Percentiles rank a stretch among this genome's conserved stretches.
phyloP scores from a whole-genome alignment of 2,113 vertebrate species.

The Eleginops maclovinus region DNA sequence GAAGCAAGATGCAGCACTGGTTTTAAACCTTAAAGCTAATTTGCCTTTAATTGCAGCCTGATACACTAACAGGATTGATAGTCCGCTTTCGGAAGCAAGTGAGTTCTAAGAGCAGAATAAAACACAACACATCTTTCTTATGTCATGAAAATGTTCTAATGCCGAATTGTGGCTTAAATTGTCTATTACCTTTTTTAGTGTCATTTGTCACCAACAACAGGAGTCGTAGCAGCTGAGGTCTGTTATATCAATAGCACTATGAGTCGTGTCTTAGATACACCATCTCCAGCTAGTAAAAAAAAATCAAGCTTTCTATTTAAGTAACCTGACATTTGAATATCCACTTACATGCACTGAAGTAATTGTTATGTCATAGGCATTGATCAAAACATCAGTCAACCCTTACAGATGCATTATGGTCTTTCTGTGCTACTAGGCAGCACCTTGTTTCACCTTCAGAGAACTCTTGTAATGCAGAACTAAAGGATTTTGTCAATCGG shows the following conservation, averaged over 20 bases:
- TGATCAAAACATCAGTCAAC: conserved; percentile 7
- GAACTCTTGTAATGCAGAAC: conserved; percentile 17
- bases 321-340: conserved; percentile 11
- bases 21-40: conserved; percentile 1
- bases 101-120: conserved; percentile 1
- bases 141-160: not conserved
- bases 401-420: not conserved
- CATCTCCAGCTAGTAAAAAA: not conserved
- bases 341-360: not conserved
- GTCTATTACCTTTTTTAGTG: not conserved
- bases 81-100: not conserved
- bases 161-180: not conserved
- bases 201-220: not conserved
- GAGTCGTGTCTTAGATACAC: not conserved
- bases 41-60: conserved; percentile 13
- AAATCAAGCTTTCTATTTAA: not conserved
- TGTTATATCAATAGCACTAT: conserved; percentile 3
- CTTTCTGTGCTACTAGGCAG: not conserved
- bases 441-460: conserved; percentile 27
- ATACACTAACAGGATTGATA: not conserved
- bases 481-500: conserved; percentile 40
- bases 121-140: not conserved
- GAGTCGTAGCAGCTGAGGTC: not conserved
- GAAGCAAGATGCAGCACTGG: not conserved
- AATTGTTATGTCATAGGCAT: conserved; percentile 5